Conservation (phyloP, 1,140 invertebrate species). For the Drosophila subpulchrella region DNA sequence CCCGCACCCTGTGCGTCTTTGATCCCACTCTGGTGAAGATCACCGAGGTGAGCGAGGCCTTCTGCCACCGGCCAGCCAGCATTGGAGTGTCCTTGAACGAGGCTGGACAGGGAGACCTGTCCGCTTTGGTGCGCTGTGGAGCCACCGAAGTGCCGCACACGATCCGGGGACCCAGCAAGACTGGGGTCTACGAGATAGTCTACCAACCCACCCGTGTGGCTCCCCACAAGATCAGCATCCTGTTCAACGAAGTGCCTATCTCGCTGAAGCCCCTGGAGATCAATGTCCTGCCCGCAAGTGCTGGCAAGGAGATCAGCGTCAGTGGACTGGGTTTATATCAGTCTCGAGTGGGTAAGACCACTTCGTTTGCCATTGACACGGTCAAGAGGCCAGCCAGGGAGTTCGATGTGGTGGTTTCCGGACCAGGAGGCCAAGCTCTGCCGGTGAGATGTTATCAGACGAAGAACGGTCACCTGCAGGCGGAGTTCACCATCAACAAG, state of each 20-base stretch:
- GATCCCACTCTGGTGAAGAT: constrained; percentile 93
- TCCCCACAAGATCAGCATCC: constrained; percentile 92
- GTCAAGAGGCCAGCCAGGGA: constrained; percentile 93
- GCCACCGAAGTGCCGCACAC: constrained; percentile 92
- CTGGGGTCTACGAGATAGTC: constrained; percentile 91
- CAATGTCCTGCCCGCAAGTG: constrained; percentile 86
- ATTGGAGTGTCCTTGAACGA: constrained; percentile 88
- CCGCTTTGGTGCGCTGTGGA: constrained; percentile 91
- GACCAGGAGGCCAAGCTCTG: constrained; percentile 95
- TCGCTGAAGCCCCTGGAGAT: constrained; percentile 86
- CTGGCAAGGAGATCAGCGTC: constrained; percentile 88
- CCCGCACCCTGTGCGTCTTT: constrained; percentile 91
- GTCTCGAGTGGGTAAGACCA: constrained; percentile 90
- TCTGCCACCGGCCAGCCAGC: constrained; percentile 92
- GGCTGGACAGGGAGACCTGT: constrained; percentile 93
- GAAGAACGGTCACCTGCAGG: constrained; percentile 95
- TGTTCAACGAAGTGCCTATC: constrained; percentile 91
- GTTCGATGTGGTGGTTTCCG: constrained; percentile 95
- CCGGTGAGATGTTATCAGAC: constrained; percentile 98
- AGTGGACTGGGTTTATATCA: constrained; percentile 92
- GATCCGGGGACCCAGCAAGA: constrained; percentile 88
- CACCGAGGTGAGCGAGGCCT: constrained; percentile 91
- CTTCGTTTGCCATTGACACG: constrained; percentile 95
- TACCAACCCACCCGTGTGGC: constrained; percentile 93
- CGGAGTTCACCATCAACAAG: constrained; percentile 95